Conservation (phyloP, 2,888 invertebrate species). For the Abscondita cerata region DNA sequence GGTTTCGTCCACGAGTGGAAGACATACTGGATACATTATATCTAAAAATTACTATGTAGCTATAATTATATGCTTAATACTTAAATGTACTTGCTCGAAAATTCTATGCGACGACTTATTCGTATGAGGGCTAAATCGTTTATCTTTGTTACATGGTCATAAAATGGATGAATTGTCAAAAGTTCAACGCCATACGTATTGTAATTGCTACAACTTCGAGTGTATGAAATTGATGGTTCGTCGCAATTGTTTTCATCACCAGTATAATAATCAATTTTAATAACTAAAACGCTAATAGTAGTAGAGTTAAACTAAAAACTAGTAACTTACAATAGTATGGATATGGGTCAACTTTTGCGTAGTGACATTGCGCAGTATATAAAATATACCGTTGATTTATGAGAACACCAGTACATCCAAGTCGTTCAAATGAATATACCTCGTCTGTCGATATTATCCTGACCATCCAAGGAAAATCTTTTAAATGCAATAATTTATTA, state of each 20-base stretch:
- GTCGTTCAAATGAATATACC: not conserved
- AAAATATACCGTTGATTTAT: slow-evolving; percentile 11
- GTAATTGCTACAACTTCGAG: not conserved
- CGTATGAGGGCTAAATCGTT: not conserved
- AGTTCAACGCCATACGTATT: not conserved
- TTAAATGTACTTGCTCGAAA: not conserved
- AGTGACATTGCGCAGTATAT: slow-evolving; percentile 1
- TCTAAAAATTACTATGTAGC: not conserved
- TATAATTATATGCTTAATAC: not conserved
- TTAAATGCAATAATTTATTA: not conserved
- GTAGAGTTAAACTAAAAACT: not conserved
- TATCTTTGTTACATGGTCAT: not conserved
- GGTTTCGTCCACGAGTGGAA: not conserved
- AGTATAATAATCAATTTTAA: not conserved
- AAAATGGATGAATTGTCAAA: not conserved
- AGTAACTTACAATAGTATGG: not conserved
- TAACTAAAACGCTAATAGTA: not conserved
- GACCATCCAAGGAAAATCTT: not conserved
- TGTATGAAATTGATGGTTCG: not conserved
- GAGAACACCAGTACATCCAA: slow-evolving; percentile 5
- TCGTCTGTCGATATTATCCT: not conserved
- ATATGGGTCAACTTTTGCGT: not conserved
- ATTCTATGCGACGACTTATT: not conserved
- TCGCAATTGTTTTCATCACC: not conserved
- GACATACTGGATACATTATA: not conserved